A percentile compares a stretch with the other conserved stretches of the same genome.
phyloP scores from a whole-genome alignment of 64 coral and sea anemone genomes.

The Actinia equina region DNA sequence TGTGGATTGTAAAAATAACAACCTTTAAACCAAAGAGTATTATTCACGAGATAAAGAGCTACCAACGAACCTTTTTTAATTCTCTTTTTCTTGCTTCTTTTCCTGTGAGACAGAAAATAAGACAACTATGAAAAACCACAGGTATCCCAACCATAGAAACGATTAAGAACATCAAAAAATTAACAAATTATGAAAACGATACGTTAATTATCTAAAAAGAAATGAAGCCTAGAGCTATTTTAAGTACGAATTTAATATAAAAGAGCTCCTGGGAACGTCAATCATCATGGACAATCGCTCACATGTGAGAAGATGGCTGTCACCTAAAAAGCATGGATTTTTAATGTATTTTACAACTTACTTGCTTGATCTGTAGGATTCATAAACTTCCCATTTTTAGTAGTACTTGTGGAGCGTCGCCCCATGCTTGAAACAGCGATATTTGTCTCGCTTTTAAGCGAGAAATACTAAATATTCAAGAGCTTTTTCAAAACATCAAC shows the following conservation, averaged over 20 bases:
- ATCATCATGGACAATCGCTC: background rate
- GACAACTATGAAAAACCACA: background rate
- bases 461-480: background rate
- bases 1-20: no score
- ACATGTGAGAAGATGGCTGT: background rate
- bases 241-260: background rate
- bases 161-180: background rate
- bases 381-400: slow-evolving; percentile 99
- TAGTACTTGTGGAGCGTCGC: slow-evolving; percentile 84
- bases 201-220: background rate
- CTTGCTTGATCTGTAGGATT: slow-evolving; percentile 99
- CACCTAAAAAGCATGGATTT: background rate
- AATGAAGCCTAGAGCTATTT: background rate
- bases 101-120: slow-evolving; percentile 31
- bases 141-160: background rate
- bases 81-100: slow-evolving; percentile 98
- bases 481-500: background rate
- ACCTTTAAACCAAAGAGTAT: background rate
- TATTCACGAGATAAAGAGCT: background rate
- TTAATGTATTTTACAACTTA: slow-evolving; percentile 31
- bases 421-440: slow-evolving; percentile 58
- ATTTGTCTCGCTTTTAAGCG: background rate
- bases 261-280: background rate
- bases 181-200: background rate
- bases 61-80: slow-evolving; percentile 79